Evolutionary conservation across 2,888 invertebrate species (phyloP).

Genomic region (Hesperia comma): DNA sequence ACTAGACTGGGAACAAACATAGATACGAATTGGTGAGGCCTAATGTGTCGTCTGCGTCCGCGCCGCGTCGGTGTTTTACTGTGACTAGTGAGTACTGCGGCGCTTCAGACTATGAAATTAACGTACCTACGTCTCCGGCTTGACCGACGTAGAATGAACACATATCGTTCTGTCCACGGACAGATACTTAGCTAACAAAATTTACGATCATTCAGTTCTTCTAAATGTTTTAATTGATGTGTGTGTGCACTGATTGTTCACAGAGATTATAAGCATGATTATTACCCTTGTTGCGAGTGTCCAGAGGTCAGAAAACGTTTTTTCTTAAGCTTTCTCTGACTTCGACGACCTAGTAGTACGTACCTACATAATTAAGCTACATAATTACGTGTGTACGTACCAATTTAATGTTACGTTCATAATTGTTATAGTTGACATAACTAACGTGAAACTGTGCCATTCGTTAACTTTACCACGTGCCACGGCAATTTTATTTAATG

Average conservation of each 20-base stretch:
- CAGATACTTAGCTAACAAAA: conserved; percentile 55
- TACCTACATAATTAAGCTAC: conserved; percentile 49
- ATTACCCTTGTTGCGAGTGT: conserved; percentile 57
- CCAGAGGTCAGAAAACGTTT: conserved; percentile 50
- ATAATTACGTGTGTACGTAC: conserved; percentile 46
- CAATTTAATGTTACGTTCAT: conserved; percentile 62
- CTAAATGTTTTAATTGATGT: conserved; percentile 54
- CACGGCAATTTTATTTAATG: conserved; percentile 77
- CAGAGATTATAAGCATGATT: conserved; percentile 53
- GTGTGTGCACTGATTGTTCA: conserved; percentile 52
- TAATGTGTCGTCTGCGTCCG: conserved; percentile 60
- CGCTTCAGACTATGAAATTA: conserved; percentile 33
- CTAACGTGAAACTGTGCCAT: conserved; percentile 85
- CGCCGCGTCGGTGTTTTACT: conserved; percentile 53
- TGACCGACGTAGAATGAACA: conserved; percentile 57
- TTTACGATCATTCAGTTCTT: conserved; percentile 50
- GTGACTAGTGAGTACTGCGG: conserved; percentile 37
- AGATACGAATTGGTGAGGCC: conserved; percentile 73
- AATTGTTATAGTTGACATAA: conserved; percentile 76
- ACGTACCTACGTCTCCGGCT: conserved; percentile 46
- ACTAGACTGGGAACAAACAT: conserved; percentile 79
- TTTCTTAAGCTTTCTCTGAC: conserved; percentile 55
- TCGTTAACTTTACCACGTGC: conserved; percentile 81
- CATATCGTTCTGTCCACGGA: conserved; percentile 68
- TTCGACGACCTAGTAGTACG: conserved; percentile 54